Base-by-base conservation (phyloP, 2,113 vertebrate species). In the Paratilapia polleni region DNA sequence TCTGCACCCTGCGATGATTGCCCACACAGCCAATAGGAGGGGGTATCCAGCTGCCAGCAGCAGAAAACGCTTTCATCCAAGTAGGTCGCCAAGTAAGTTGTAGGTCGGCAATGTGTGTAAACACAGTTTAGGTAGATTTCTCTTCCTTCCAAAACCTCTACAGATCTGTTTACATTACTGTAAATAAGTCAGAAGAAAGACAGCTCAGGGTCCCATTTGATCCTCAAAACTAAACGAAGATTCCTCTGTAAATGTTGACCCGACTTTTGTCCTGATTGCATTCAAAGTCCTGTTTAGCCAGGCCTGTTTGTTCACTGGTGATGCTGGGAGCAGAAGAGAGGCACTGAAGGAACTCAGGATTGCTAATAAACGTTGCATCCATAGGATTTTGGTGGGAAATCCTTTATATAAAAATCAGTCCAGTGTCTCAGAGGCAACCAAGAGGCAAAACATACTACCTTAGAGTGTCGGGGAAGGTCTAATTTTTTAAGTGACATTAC, bases 101-200 rank as follows among this genome's bases (percentile, higher is more conserved):
- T 43, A 43, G 12, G 12, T 14, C 14, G 41, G 24, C 63, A 24
- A 43, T 24, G 24, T 10, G n/a, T 43, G n/a, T 43, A 66, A 66
- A 66, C 2, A 66, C 43, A 66, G 24, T 66, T 66, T 0, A 26
- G 26, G 24, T 22, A 26, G 24, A 2, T 68, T 68, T 47, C 4
- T 0, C n/a, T 17, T 24, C 0, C 0, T 10, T 12, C n/a, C 13
- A 24, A 43, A 66, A 66, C 0, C 22, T 0, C 22, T 47, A 47
- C 17, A 70, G 47, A 7, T 9, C 14, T 0, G 26, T 0, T 43
- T 66, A 66, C 38, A 66, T 68, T 47, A 47, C 38, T 68, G 0
- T 26, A 47, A 1, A 68, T 14, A 68, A 41, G 38, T 13, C 12
- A 14, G 12, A 49, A 49, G 41, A 49, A 49, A 28, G 36, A 66